These are phyloP conservation scores for Tenthredo distinguenda DNA, from an alignment of 2,888 invertebrate genomes.

Conservation along the genomic window DNA sequence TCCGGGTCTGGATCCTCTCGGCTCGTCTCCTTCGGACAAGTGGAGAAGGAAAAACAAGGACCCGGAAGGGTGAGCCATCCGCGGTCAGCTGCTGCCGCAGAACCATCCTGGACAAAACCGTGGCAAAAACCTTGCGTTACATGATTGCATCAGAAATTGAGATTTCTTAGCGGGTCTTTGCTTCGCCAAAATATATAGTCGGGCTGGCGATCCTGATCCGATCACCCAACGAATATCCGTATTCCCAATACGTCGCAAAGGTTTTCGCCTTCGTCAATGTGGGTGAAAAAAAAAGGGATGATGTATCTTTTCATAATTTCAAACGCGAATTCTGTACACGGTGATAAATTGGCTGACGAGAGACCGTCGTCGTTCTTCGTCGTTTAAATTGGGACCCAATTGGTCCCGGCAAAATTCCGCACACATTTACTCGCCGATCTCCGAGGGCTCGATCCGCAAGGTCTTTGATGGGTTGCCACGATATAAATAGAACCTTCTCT, in stretches of 20 bases:
- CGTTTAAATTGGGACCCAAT: conserved; percentile 22
- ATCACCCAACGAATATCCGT: not conserved
- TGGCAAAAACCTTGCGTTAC: conserved; percentile 32
- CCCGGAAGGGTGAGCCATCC: conserved; percentile 34
- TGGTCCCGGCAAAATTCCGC: conserved; percentile 2
- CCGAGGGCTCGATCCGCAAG: conserved; percentile 12
- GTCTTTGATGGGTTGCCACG: conserved; percentile 28
- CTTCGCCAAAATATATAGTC: not conserved
- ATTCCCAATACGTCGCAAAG: not conserved
- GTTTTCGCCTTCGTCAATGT: not conserved
- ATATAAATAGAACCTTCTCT: conserved; percentile 47
- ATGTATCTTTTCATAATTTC: not conserved
- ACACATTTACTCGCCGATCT: not conserved
- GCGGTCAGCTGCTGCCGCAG: conserved; percentile 31
- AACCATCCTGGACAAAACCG: not conserved
- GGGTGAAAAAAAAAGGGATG: not conserved
- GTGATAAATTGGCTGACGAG: not conserved
- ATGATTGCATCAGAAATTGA: conserved; percentile 38
- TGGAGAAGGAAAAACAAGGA: conserved; percentile 31
- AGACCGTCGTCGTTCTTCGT: conserved; percentile 5
- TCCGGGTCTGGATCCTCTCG: not conserved
- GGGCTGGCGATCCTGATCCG: not conserved
- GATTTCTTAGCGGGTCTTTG: conserved; percentile 40
- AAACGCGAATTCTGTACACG: not conserved
- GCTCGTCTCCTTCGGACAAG: conserved; percentile 3